Percentiles rank a stretch among this genome's conserved stretches.
phyloP scores from a whole-genome alignment of 2,888 invertebrate species.

The Elgonia sp. region DNA sequence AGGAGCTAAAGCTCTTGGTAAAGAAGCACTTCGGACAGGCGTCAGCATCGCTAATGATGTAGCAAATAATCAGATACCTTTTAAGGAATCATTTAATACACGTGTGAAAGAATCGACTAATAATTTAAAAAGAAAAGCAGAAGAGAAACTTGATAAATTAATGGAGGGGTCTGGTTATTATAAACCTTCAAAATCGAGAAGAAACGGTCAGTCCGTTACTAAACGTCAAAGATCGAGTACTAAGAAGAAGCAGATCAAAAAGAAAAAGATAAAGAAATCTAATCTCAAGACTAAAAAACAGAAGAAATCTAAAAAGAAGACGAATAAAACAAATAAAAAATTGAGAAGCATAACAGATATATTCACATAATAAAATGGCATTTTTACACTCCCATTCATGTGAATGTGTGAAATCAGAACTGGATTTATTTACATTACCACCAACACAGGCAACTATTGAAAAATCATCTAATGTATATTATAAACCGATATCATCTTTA shows the following conservation, averaged over 20 bases:
- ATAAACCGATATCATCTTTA: slow-evolving; percentile 77
- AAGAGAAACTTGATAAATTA: background rate
- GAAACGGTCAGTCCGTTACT: background rate
- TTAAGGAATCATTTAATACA: too few relatives aligned
- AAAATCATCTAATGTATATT: slow-evolving; percentile 75
- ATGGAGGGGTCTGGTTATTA: slow-evolving; percentile 27
- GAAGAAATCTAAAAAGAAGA: background rate
- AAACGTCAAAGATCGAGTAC: slow-evolving; percentile 6
- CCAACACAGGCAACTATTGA: slow-evolving; percentile 78
- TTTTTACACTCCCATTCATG: too few relatives aligned
- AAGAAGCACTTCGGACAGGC: too few relatives aligned
- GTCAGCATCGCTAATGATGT: too few relatives aligned
- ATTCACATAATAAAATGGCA: slow-evolving; percentile 32
- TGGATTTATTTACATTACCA: slow-evolving; percentile 79
- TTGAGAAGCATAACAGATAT: slow-evolving; percentile 24
- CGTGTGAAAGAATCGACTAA: background rate
- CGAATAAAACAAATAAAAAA: too few relatives aligned
- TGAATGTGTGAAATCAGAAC: slow-evolving; percentile 29
- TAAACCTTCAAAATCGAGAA: too few relatives aligned
- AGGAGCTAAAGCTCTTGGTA: too few relatives aligned
- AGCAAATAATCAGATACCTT: too few relatives aligned
- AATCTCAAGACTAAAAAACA: too few relatives aligned
- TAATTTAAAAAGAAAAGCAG: slow-evolving; percentile 25
- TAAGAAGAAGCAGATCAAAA: background rate
- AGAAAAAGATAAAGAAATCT: slow-evolving; percentile 13